phyloP scores from a whole-genome alignment of 2,888 invertebrate species.

The Galeopsomyia nigrocyanea region DNA sequence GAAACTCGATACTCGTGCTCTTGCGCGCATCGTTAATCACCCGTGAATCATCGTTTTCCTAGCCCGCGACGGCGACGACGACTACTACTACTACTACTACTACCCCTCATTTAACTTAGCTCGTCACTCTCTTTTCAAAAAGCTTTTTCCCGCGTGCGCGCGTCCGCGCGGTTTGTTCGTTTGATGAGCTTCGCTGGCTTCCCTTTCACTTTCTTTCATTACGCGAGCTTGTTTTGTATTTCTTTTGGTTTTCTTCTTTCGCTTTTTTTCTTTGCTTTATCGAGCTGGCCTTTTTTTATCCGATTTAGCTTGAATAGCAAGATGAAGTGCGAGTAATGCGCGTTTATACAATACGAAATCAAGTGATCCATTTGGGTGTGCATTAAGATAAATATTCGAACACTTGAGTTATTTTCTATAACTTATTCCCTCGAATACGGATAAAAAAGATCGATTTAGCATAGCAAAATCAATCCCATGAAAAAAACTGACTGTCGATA shows the following conservation, averaged over 20 bases:
- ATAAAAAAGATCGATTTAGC: no score
- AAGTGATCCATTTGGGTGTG: no score
- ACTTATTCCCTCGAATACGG: no score
- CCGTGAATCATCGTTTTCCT: constrained; percentile 43
- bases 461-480: background rate
- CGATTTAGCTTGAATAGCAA: background rate
- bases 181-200: background rate
- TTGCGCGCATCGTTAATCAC: constrained; percentile 43
- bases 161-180: no score
- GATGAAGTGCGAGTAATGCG: no score
- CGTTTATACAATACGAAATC: no score
- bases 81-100: background rate
- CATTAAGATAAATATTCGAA: no score
- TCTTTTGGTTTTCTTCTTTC: no score
- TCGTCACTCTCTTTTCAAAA: constrained; percentile 6
- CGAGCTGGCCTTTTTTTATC: constrained; percentile 1
- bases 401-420: no score
- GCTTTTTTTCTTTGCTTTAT: background rate
- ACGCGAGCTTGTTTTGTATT: no score
- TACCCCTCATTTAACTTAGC: constrained; percentile 1
- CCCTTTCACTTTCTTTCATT: background rate
- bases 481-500: background rate
- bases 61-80: no score
- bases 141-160: no score
- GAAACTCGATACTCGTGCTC: constrained; percentile 42